Evolutionary conservation across 2,113 vertebrate genomes (phyloP).

Genomic region (Sceloporus undulatus): DNA sequence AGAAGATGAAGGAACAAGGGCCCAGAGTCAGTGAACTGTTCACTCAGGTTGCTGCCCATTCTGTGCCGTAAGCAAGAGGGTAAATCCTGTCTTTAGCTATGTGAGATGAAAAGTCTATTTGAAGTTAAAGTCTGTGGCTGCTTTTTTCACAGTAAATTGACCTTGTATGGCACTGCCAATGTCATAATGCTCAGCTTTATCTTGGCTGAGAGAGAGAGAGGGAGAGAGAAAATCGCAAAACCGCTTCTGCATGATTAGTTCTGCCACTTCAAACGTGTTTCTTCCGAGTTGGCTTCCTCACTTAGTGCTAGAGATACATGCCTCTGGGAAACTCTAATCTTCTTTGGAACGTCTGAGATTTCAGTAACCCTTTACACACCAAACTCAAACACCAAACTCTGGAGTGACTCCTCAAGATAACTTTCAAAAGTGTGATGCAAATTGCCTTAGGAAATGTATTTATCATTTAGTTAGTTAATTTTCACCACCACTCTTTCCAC

Average conservation of each 20-base stretch:
- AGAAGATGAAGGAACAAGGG: conserved; percentile 46
- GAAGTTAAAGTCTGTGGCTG: conserved; percentile 80
- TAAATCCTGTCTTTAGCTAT: conserved; percentile 75
- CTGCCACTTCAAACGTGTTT: conserved; percentile 87
- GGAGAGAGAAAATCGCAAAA: conserved; percentile 79
- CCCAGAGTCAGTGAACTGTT: conserved; percentile 68
- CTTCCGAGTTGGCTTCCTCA: conserved; percentile 82
- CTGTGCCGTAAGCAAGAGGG: conserved; percentile 58
- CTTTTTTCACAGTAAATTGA: conserved; percentile 87
- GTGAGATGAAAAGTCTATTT: conserved; percentile 80
- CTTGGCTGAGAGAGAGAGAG: conserved; percentile 71
- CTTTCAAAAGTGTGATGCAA: background rate
- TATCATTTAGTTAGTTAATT: background rate
- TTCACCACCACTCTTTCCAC: background rate
- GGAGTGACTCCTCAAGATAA: background rate
- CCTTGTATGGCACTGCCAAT: conserved; percentile 80
- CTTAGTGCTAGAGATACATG: conserved; percentile 80
- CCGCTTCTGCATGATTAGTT: conserved; percentile 88
- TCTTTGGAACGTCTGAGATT: conserved; percentile 73
- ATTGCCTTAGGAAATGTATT: background rate
- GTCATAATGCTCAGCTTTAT: conserved; percentile 85
- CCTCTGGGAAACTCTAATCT: conserved; percentile 80
- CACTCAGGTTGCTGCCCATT: conserved; percentile 67
- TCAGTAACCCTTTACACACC: conserved; percentile 79
- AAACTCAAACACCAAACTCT: conserved; percentile 22